Base-by-base conservation (phyloP, 2,797 vertebrate genomes). In the Emydoidea blandingii region DNA sequence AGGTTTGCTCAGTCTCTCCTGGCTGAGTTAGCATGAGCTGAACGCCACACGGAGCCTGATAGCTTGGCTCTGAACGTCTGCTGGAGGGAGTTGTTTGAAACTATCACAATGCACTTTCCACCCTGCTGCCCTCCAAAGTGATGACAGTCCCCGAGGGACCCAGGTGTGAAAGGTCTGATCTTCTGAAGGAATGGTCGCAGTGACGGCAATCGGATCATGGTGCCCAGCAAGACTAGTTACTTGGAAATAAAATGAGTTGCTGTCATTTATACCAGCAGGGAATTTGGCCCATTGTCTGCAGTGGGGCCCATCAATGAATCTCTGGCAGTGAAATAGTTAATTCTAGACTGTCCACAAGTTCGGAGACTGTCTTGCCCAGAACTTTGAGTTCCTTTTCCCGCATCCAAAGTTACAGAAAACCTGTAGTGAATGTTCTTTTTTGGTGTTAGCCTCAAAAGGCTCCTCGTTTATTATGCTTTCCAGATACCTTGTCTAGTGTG, bases 211-310 rank as follows among this genome's bases (percentile, higher is more conserved):
- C 2, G 7, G 44, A 78, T 27, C 5, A 19, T 37, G 2, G n/a
- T 41, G 65, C n/a, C 19, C 5, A 41, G 5, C 25, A 49, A 78
- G 72, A 78, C 74, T 27, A 44, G 41, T 29, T 25, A 29, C 27
- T 78, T 31, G 74, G 25, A 49, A 8, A 47, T 47, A 29, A 47
- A 74, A 47, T 25, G 12, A 47, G 44, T 49, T 78, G 74, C 74
- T 49, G 12, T 41, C 12, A 6, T 78, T 4, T 78, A 27, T 78
- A 16, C 27, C 41, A 15, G 27, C 44, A 78, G 14, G 29, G 27
- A 29, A 47, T 78, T 27, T 47, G 83, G 74, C 0, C 54, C 53
- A 34, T 85, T 47, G 88, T 27, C 57, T 0, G 0, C 47, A 2
- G 2, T 3, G 2, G 11, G 44, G 14, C 25, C 74, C 44, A 18